phyloP scores from a whole-genome alignment of 1,140 invertebrate species.

The Rhizoglyphus robini region DNA sequence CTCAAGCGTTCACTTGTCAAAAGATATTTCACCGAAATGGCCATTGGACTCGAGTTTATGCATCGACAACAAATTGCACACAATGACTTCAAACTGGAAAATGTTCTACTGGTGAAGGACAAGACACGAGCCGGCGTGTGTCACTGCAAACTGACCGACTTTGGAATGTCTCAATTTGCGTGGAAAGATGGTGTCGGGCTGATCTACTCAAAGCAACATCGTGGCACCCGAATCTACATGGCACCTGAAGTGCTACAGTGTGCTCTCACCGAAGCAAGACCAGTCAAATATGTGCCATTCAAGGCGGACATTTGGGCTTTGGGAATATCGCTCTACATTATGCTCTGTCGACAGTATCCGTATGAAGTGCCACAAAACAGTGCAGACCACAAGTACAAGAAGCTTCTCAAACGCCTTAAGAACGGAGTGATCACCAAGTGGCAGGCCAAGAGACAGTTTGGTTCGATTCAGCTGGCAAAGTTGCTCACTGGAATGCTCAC shows the following conservation, averaged over 20 bases:
- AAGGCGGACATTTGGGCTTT: not conserved
- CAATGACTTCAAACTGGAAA: conserved; percentile 1
- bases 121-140: not conserved
- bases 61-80: conserved; percentile 1
- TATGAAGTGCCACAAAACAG: not conserved
- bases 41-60: not conserved
- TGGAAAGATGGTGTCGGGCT: conserved; percentile 5
- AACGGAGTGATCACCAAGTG: not conserved
- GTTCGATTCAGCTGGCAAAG: not conserved
- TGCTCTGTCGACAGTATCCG: not conserved
- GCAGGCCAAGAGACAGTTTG: not conserved
- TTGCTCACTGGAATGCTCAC: not conserved
- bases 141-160: conserved; percentile 6
- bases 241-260: not conserved
- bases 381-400: not conserved
- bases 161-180: not conserved
- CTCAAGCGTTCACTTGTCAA: not conserved
- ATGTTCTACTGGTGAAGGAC: not conserved
- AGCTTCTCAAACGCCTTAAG: not conserved
- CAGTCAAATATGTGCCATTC: not conserved
- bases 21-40: not conserved
- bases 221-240: not conserved
- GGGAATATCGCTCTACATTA: not conserved
- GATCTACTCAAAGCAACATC: not conserved
- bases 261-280: not conserved